A percentile compares a stretch with the other conserved stretches of the same genome.
phyloP scores from a whole-genome alignment of 2,888 invertebrate genomes.

The Platerodrilus igneus region DNA sequence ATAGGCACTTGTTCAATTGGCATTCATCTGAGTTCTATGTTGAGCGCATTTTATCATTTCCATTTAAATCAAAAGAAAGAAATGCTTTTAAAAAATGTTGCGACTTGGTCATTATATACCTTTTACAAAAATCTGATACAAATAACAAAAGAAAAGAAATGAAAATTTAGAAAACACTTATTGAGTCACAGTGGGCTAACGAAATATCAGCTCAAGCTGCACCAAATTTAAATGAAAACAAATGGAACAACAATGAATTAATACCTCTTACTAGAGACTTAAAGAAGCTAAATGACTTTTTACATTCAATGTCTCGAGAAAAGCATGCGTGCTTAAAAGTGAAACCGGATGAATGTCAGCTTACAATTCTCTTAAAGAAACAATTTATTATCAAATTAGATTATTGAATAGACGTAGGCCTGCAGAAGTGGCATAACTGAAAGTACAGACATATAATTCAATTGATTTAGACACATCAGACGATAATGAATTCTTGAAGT shows the following conservation, averaged over 20 bases:
- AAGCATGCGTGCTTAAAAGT: conserved; percentile 1
- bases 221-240: conserved; percentile 28
- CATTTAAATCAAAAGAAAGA: conserved; percentile 1
- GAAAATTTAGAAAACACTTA: conserved; percentile 28
- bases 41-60: background rate
- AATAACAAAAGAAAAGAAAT: conserved; percentile 20
- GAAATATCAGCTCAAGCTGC: conserved; percentile 31
- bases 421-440: conserved; percentile 22
- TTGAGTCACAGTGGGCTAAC: conserved; percentile 30
- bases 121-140: conserved; percentile 24
- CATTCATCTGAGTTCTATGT: conserved; percentile 8
- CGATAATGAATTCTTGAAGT: conserved; percentile 19
- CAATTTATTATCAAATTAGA: conserved; percentile 26
- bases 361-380: conserved; percentile 23
- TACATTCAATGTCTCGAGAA: conserved; percentile 12
- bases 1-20: conserved; percentile 9
- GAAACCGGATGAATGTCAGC: conserved; percentile 9
- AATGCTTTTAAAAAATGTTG: conserved; percentile 33
- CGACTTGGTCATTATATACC: conserved; percentile 26
- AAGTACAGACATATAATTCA: conserved; percentile 15
- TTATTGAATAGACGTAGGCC: conserved; percentile 24
- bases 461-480: conserved; percentile 9
- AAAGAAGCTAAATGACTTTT: conserved; percentile 24
- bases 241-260: conserved; percentile 31
- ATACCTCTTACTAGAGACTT: conserved; percentile 27